Conservation (phyloP, 2,888 invertebrate genomes). For the Andricus curvator region DNA sequence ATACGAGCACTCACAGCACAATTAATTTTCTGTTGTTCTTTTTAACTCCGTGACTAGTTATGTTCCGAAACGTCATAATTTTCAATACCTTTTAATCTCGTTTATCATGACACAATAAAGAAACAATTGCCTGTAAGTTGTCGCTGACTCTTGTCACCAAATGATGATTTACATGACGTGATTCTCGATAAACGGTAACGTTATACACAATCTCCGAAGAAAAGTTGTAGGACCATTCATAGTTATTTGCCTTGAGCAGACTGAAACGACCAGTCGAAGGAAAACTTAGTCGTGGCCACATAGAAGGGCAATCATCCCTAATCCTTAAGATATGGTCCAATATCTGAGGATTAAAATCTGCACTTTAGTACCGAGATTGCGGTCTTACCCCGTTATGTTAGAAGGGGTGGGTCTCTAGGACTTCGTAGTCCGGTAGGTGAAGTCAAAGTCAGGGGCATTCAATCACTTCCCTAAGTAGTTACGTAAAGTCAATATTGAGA, state of each 20-base stretch:
- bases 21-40: too few species aligned
- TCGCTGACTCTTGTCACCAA: too few species aligned
- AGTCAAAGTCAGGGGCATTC: conserved; percentile 71
- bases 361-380: conserved; percentile 69
- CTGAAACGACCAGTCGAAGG: conserved; percentile 49
- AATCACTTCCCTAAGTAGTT: conserved; percentile 68
- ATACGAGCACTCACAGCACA: too few species aligned
- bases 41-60: too few species aligned
- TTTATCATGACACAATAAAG: too few species aligned
- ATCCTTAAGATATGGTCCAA: conserved; percentile 73
- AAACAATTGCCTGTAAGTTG: too few species aligned
- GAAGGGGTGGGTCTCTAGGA: conserved; percentile 52
- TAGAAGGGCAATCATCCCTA: conserved; percentile 60
- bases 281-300: conserved; percentile 53
- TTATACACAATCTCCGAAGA: conserved; percentile 40
- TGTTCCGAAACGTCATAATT: too few species aligned
- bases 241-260: conserved; percentile 49
- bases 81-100: too few species aligned
- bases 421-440: conserved; percentile 70
- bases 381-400: conserved; percentile 54
- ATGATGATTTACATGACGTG: too few species aligned
- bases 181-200: too few species aligned
- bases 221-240: conserved; percentile 45
- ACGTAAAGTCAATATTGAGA: conserved; percentile 71
- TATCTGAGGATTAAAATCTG: conserved; percentile 75